These are phyloP conservation scores for Ctenomys sociabilis DNA, from an alignment of 2,113 vertebrate species.

Conservation along the genomic window DNA sequence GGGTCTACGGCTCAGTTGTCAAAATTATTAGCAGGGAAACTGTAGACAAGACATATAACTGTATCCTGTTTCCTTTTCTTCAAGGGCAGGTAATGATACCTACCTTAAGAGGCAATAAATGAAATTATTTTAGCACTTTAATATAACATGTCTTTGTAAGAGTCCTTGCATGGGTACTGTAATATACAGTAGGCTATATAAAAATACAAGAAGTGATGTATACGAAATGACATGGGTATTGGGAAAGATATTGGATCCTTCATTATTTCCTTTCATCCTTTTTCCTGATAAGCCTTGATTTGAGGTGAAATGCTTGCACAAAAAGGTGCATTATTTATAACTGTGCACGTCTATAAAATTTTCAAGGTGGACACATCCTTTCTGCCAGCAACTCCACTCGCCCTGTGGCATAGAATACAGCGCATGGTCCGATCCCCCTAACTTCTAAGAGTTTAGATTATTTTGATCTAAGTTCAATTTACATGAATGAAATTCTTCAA, in stretches of 20 bases:
- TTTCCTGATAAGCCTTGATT: not conserved
- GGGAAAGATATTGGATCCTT: not conserved
- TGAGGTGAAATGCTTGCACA: not conserved
- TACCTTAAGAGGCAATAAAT: not conserved
- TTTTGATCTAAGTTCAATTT: not conserved
- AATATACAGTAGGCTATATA: not conserved
- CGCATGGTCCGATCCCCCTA: not conserved
- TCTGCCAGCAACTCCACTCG: not conserved
- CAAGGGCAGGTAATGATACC: not conserved
- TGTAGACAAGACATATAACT: not conserved
- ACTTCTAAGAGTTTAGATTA: not conserved
- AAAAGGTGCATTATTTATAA: not conserved
- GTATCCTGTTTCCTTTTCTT: not conserved
- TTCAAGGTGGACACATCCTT: not conserved
- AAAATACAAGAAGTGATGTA: not conserved
- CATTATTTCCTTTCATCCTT: not conserved
- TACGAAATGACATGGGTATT: not conserved
- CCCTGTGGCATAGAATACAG: not conserved
- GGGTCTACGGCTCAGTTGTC: not conserved
- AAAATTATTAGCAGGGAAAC: not conserved
- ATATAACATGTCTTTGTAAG: not conserved
- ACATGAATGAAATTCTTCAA: not conserved
- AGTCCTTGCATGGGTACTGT: not conserved
- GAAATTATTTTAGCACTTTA: not conserved
- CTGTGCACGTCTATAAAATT: not conserved